Base-by-base conservation (phyloP, 2,113 vertebrate genomes). In the Lycocorax pyrrhopterus region DNA sequence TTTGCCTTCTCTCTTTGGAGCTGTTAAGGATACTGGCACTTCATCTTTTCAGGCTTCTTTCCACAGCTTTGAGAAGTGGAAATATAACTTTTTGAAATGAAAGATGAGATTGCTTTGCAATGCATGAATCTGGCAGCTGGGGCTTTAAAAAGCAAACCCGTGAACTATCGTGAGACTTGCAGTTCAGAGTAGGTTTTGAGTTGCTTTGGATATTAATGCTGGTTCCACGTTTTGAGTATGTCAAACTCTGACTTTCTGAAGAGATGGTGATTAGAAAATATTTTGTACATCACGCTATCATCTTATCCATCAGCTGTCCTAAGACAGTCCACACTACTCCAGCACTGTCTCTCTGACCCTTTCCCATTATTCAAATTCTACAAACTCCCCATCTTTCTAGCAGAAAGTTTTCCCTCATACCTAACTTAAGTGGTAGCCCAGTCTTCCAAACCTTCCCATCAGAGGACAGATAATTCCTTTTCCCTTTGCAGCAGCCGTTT, bases 1-100 rank as follows among this genome's bases (percentile, higher is more conserved):
- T 95, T 96, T 92, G 84, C 80, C 44, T 95, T 94, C 77, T 92
- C 35, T 95, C 91, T 92, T 89, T 87, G 80, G 80, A 80, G 52
- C 69, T 89, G 29, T 90, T 91, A 93, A 91, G 79, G 67, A 71
- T 89, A 91, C 87, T 75, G 73, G 66, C 56, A 69, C 86, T 95
- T 96, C 68, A 89, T 92, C 80, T 93, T 78, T 59, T 78, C 78
- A 90, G 68, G 77, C 84, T 87, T 89, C 76, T 94, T 92, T 84
- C 81, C 66, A 89, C 74, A 84, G 53, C 47, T 41, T 16, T 56
- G 58, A 94, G 69, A 91, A 87, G 66, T 78, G 91, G 93, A 94
- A 94, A 87, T 71, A 71, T 5, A 88, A n/a, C 67, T 91, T 90
- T 95, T 59, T 21, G 44, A 94, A 92, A 86, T 78, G 73, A 94